phyloP scores from a whole-genome alignment of 2,113 vertebrate species.

The Gracilinanus agilis region DNA sequence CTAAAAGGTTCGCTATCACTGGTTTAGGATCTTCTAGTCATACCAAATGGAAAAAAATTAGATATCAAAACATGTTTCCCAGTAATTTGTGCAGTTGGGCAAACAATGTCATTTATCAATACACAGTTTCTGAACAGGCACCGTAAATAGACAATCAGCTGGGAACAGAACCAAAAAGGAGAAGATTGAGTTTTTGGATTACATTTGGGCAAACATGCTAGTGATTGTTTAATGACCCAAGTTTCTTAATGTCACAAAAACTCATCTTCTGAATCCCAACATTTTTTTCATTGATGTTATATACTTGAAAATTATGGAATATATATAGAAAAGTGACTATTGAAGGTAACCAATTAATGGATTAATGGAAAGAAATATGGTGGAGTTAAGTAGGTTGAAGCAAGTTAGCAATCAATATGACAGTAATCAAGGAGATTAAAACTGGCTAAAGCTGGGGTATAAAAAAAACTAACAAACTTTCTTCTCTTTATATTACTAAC shows the following conservation, averaged over 20 bases:
- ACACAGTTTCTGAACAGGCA: neutral
- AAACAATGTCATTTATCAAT: neutral
- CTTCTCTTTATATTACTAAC: neutral
- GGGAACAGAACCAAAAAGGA: neutral
- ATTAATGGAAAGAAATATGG: neutral
- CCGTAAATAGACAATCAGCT: neutral
- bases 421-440: neutral
- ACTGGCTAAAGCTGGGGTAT: neutral
- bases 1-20: no score
- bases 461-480: neutral
- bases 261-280: neutral
- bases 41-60: neutral
- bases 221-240: neutral
- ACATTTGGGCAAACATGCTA: neutral
- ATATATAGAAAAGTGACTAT: neutral
- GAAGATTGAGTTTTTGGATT: neutral
- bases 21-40: neutral
- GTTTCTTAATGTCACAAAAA: neutral
- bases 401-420: neutral
- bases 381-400: neutral
- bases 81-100: neutral
- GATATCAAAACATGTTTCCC: neutral
- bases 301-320: neutral
- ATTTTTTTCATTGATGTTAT: neutral
- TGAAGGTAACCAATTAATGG: neutral